phyloP scores from a whole-genome alignment of 2,113 vertebrate genomes.

The Smithornis capensis region DNA sequence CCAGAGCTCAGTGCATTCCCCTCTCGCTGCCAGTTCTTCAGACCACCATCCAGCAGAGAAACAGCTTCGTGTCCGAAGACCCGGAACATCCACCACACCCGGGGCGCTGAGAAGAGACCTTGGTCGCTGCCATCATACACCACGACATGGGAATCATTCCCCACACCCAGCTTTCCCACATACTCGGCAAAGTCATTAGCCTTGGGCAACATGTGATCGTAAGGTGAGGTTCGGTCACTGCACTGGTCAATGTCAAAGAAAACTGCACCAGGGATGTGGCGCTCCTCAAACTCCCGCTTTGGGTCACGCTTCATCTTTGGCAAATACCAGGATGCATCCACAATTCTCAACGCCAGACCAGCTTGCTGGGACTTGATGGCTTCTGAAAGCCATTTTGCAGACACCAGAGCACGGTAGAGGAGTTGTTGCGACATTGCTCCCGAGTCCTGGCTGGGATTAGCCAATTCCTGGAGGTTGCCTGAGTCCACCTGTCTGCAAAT shows the following conservation, averaged over 20 bases:
- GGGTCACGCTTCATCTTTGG: slow-evolving; percentile 82
- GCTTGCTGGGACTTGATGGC: slow-evolving; percentile 74
- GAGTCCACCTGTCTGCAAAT: neutral
- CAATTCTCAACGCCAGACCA: slow-evolving; percentile 77
- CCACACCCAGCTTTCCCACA: slow-evolving; percentile 83
- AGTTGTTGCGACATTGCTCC: slow-evolving; percentile 78
- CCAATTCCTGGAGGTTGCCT: neutral
- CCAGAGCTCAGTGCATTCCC: slow-evolving; percentile 73
- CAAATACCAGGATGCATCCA: slow-evolving; percentile 92
- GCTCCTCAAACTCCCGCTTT: slow-evolving; percentile 78
- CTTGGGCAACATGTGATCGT: slow-evolving; percentile 88
- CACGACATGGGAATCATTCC: slow-evolving; percentile 85
- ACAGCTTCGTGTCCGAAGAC: slow-evolving; percentile 85
- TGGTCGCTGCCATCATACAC: slow-evolving; percentile 91
- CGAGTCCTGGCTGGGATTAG: neutral
- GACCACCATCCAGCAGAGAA: slow-evolving; percentile 89
- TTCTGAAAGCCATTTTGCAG: slow-evolving; percentile 86
- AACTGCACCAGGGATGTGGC: slow-evolving; percentile 84
- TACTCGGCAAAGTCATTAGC: slow-evolving; percentile 80
- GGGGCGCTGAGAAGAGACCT: slow-evolving; percentile 86
- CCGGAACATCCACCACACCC: slow-evolving; percentile 98
- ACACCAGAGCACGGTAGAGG: slow-evolving; percentile 82
- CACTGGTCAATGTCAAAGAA: slow-evolving; percentile 92
- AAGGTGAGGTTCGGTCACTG: slow-evolving; percentile 79
- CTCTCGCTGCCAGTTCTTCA: slow-evolving; percentile 84